phyloP scores from a whole-genome alignment of 2,797 vertebrate species.

The Octomys mimax region DNA sequence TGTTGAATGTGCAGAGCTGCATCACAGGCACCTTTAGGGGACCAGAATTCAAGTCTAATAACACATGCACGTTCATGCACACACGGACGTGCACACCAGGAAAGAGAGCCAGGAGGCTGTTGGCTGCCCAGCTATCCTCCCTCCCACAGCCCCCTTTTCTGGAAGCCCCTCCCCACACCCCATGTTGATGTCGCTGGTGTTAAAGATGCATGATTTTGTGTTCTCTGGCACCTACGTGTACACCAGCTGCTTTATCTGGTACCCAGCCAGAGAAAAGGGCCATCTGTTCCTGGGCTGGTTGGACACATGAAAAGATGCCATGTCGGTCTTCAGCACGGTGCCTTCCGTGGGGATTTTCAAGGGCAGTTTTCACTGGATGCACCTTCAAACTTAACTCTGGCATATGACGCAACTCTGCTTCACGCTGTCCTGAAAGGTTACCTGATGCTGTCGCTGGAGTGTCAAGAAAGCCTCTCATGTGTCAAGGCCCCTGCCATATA shows the following conservation, averaged over 20 bases:
- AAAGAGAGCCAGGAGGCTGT: not conserved
- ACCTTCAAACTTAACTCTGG: not conserved
- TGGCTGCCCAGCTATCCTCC: not conserved
- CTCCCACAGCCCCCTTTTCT: not conserved
- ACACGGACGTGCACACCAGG: fast-evolving
- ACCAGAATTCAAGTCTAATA: conserved; percentile 6
- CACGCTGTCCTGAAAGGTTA: not conserved
- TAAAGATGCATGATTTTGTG: conserved; percentile 47
- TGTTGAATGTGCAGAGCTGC: conserved; percentile 5
- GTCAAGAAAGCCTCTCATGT: not conserved
- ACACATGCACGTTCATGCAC: not conserved
- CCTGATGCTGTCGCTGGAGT: not conserved
- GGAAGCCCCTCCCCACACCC: not conserved
- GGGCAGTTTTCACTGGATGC: not conserved
- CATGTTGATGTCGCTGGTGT: not conserved
- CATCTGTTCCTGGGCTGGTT: conserved; percentile 71
- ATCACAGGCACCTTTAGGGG: not conserved
- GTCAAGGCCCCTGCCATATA: not conserved
- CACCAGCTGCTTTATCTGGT: conserved; percentile 72
- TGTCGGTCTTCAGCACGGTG: not conserved
- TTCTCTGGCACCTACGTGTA: conserved; percentile 74
- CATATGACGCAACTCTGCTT: not conserved
- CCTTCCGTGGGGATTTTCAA: conserved; percentile 4
- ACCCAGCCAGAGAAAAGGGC: conserved; percentile 64
- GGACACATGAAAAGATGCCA: not conserved